These are phyloP conservation scores for Stichopus horrens DNA, from an alignment of 53 echinoderm and acorn worm genomes.

Conservation along the genomic window DNA sequence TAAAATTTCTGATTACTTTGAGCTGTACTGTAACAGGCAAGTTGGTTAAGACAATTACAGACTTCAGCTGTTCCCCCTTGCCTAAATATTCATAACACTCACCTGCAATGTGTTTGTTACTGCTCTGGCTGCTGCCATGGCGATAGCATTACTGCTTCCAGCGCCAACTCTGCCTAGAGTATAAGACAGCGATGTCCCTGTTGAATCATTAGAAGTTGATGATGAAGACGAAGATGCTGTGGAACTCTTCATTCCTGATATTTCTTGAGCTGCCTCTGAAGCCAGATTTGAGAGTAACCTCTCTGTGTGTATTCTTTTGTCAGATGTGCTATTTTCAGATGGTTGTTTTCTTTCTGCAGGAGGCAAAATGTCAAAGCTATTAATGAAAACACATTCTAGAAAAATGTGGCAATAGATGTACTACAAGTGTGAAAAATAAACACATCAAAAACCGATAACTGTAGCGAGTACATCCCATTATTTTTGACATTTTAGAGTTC, in stretches of 20 bases:
- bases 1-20: too few relatives aligned
- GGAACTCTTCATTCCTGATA: constrained; percentile 52
- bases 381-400: not conserved
- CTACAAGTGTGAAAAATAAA: too few relatives aligned
- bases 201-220: constrained; percentile 43
- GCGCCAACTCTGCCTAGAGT: constrained; percentile 89
- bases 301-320: constrained; percentile 76
- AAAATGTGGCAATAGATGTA: not conserved
- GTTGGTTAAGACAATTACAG: too few relatives aligned
- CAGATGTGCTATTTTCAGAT: constrained; percentile 72
- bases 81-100: not conserved
- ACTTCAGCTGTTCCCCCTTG: too few relatives aligned
- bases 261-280: constrained; percentile 71
- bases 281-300: constrained; percentile 72
- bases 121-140: constrained; percentile 95
- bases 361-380: not conserved
- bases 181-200: constrained; percentile 78
- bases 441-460: too few relatives aligned
- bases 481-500: too few relatives aligned
- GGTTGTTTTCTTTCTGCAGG: constrained; percentile 78
- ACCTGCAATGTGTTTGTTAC: constrained; percentile 97
- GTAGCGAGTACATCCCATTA: too few relatives aligned
- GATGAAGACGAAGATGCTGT: constrained; percentile 31
- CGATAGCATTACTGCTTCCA: constrained; percentile 85
- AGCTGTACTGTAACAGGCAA: too few relatives aligned